These are phyloP conservation scores for Nasonia vitripennis DNA, from an alignment of 1,140 invertebrate genomes.

Conservation along the genomic window DNA sequence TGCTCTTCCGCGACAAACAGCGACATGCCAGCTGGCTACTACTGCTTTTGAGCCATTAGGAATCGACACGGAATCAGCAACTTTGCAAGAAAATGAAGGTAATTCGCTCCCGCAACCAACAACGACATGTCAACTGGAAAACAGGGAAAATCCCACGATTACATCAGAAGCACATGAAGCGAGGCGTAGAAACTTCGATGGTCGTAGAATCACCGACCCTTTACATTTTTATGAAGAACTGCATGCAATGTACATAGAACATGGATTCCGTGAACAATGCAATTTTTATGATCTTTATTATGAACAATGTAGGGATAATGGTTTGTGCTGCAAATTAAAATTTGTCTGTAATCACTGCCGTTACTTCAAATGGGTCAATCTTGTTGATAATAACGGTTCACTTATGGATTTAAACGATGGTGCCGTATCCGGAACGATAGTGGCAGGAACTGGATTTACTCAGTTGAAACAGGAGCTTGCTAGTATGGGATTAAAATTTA, in stretches of 20 bases:
- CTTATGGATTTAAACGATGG: not conserved
- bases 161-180: too few relatives aligned
- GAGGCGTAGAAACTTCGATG: too few relatives aligned
- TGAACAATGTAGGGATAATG: not conserved
- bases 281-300: not conserved
- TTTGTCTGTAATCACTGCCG: not conserved
- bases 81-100: not conserved
- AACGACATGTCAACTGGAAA: not conserved
- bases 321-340: not conserved
- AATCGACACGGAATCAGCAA: not conserved
- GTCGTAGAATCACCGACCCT: not conserved
- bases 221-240: not conserved
- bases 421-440: not conserved
- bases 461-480: not conserved
- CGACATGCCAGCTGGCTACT: not conserved
- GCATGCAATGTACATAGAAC: not conserved
- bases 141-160: not conserved
- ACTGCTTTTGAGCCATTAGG: not conserved
- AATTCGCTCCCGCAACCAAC: not conserved
- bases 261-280: not conserved
- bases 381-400: not conserved
- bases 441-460: not conserved
- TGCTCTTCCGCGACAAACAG: not conserved
- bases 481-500: too few relatives aligned
- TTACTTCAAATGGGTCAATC: not conserved